A percentile compares a stretch with the other conserved stretches of the same genome.
Conservation (phyloP, 2,888 invertebrate species). For the Anthrax anthrax region DNA sequence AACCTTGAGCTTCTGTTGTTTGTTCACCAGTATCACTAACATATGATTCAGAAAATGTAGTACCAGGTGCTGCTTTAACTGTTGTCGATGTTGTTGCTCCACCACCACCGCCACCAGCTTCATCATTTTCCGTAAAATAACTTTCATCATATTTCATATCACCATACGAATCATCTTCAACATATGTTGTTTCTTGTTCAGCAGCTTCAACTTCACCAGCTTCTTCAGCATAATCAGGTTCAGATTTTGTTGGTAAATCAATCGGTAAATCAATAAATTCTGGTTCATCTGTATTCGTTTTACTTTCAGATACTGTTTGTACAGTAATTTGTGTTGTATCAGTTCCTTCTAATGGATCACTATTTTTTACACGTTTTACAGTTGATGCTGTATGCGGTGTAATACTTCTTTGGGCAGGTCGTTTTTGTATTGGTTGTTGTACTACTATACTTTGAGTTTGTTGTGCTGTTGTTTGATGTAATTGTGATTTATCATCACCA, state of each 20-base stretch:
- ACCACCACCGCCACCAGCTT: slow-evolving; percentile 19
- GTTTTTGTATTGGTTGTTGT: slow-evolving; percentile 26
- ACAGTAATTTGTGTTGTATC: slow-evolving; percentile 41
- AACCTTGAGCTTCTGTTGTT: slow-evolving; percentile 36
- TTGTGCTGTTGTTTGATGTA: slow-evolving; percentile 35
- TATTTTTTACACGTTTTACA: slow-evolving; percentile 32
- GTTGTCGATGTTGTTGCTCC: slow-evolving; percentile 29
- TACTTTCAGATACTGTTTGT: slow-evolving; percentile 37
- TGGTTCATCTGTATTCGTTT: slow-evolving; percentile 22
- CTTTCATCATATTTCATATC: slow-evolving; percentile 42
- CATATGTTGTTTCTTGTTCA: slow-evolving; percentile 48
- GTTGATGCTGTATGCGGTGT: slow-evolving; percentile 18
- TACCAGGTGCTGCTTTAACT: slow-evolving; percentile 22
- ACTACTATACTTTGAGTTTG: slow-evolving; percentile 23
- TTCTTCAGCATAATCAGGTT: slow-evolving; percentile 51
- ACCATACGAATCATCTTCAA: slow-evolving; percentile 51
- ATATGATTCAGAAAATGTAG: slow-evolving; percentile 28
- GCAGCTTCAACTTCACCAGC: slow-evolving; percentile 47
- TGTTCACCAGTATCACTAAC: slow-evolving; percentile 33
- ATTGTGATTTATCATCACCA: slow-evolving; percentile 40
- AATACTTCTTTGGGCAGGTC: slow-evolving; percentile 27
- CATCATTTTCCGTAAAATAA: slow-evolving; percentile 35
- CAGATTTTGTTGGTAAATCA: slow-evolving; percentile 47
- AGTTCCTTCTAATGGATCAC: slow-evolving; percentile 44
- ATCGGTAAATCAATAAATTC: slow-evolving; percentile 36